Conservation (phyloP, 92 coral and sea anemone genomes). For the Palythoa grandiflora region DNA sequence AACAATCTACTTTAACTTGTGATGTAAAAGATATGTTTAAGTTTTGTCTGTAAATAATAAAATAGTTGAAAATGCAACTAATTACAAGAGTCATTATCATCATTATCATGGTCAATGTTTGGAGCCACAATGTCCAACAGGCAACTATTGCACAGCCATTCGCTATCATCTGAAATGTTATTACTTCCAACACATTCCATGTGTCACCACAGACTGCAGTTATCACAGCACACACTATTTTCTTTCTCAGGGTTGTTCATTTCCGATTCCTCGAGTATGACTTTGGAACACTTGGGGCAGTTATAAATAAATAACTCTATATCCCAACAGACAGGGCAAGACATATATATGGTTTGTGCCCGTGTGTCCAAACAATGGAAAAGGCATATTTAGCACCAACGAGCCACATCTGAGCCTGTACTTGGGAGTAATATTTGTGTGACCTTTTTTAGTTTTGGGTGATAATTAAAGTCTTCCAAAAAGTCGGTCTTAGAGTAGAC, state of each 20-base stretch:
- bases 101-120: background rate
- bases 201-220: background rate
- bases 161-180: background rate
- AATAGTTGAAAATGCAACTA: background rate
- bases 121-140: background rate
- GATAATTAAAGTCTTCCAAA: conserved; percentile 26
- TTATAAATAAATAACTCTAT: background rate
- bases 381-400: conserved; percentile 19
- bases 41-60: background rate
- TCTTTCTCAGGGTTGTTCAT: background rate
- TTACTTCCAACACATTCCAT: background rate
- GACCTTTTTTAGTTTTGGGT: conserved; percentile 40
- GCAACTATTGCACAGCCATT: background rate
- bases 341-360: conserved; percentile 18
- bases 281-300: background rate
- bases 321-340: background rate
- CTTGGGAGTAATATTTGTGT: conserved; percentile 40
- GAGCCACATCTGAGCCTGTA: conserved; percentile 33
- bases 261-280: background rate
- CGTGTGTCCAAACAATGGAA: conserved; percentile 40
- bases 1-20: background rate
- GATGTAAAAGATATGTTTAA: background rate
- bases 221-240: background rate
- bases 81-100: background rate
- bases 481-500: conserved; percentile 21